Evolutionary conservation across 2,888 invertebrate species (phyloP).

Genomic region (Nomada hirtipes): DNA sequence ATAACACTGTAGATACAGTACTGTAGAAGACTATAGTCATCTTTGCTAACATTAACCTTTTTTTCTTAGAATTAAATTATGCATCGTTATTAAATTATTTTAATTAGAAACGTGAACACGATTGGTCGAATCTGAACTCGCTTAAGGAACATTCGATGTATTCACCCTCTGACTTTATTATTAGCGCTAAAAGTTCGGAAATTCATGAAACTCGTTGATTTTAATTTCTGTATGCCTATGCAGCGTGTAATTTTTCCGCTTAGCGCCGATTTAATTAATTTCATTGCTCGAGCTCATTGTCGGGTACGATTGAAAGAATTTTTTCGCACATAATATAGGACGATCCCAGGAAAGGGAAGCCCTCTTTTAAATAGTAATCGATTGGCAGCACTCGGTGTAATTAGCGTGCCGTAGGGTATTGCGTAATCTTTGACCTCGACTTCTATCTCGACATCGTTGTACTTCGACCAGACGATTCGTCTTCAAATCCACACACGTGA

Average conservation of each 20-base stretch:
- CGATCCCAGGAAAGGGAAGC: too few species aligned
- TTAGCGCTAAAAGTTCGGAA: background rate
- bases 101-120: too few species aligned
- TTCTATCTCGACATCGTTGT: constrained; percentile 34
- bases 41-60: too few species aligned
- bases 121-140: background rate
- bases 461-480: constrained; percentile 27
- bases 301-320: background rate
- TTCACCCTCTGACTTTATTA: background rate
- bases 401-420: constrained; percentile 31
- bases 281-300: background rate
- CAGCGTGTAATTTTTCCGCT: background rate
- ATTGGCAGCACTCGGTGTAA: constrained; percentile 21
- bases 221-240: background rate
- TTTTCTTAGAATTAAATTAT: too few species aligned
- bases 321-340: too few species aligned
- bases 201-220: background rate
- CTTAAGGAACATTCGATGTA: background rate
- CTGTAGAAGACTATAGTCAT: too few species aligned
- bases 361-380: constrained; percentile 14
- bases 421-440: constrained; percentile 48
- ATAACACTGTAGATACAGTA: too few species aligned
- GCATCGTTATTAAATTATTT: too few species aligned
- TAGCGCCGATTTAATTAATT: background rate
- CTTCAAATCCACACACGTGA: constrained; percentile 9